Evolutionary conservation across 2,888 invertebrate species (phyloP), one percentile per base, ranked within the genome.

Genomic region (Nemotelus nigrinus): DNA sequence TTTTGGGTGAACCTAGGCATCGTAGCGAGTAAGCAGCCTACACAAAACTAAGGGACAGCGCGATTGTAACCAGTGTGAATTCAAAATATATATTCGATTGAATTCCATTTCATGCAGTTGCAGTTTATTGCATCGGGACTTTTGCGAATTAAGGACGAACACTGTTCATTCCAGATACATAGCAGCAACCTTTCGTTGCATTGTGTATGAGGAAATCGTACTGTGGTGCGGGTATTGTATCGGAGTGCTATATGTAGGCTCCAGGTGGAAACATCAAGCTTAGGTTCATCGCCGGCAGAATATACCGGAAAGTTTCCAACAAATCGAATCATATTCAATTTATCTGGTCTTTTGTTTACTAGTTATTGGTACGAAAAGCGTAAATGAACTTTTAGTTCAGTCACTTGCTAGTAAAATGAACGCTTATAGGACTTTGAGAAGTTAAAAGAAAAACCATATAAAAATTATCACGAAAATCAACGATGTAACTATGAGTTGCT

Each of bases 271-370:
- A 25, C 25, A 25, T 25, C 25, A 25, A 25, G 25, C 25, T 25
- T 25, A 25, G 25, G 53, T 53, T 10, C 53, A 53, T 53, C 10
- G 1, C 53, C 25, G 25, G 53, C 53, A 53, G 53, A 53, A 53
- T 53, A 10, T 53, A 53, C 53, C 53, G 53, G 53, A 53, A 53
- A 53, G 53, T 53, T 53, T 58, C 58, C 58, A 10, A 5, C 4
- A n/a, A 58, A 58, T n/a, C 4, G 25, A 58, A 58, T 53, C 53
- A 58, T 25, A 58, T 58, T 58, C 58, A n/a, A 58, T 58, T 58
- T 58, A 58, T 58, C 7, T 58, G 7, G 4, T 25, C 58, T 58
- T 58, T 58, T 58, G 58, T 58, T 58, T 5, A 25, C 25, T 25
- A 25, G 25, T 25, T 25, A 25, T 25, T 25, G 25, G 25, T 25